Evolutionary conservation across 1,140 invertebrate genomes (phyloP).

Genomic region (Helicorthomorpha holstii): DNA sequence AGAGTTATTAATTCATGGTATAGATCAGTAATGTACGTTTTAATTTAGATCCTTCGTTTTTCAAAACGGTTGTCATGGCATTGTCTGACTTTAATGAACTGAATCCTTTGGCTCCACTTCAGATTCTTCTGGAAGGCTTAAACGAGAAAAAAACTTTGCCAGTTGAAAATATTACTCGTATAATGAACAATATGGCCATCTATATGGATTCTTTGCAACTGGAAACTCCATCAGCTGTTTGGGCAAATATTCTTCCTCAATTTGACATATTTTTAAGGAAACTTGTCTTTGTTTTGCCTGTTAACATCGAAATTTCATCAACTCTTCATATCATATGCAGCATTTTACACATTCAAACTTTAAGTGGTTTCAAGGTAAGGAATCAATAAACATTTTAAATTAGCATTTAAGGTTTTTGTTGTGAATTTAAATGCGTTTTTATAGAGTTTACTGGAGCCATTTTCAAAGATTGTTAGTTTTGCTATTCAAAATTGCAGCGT

Average conservation of each 20-base stretch:
- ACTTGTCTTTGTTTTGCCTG: conserved; percentile 51
- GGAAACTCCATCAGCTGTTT: conserved; percentile 53
- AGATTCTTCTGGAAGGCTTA: conserved; percentile 71
- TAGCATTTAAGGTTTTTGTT: no score
- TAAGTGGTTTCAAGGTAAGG: conserved; percentile 55
- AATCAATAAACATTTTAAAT: conserved; percentile 11
- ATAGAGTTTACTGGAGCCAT: conserved; percentile 77
- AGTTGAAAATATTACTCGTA: conserved; percentile 48
- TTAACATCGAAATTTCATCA: conserved; percentile 52
- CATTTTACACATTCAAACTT: conserved; percentile 65
- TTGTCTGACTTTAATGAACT: conserved; percentile 93
- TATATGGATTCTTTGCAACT: conserved; percentile 83
- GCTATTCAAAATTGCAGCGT: conserved; percentile 74
- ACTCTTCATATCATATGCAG: conserved; percentile 69
- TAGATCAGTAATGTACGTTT: conserved; percentile 15
- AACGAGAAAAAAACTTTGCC: conserved; percentile 76
- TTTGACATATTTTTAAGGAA: conserved; percentile 72
- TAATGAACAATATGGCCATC: conserved; percentile 73
- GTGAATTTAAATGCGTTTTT: conserved; percentile 6
- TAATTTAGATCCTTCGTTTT: conserved; percentile 52
- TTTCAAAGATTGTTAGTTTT: conserved; percentile 82
- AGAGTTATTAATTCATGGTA: neutral
- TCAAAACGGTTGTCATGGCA: conserved; percentile 80
- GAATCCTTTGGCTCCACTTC: conserved; percentile 82
- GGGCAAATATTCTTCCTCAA: conserved; percentile 46